phyloP scores from a whole-genome alignment of 2,113 vertebrate genomes.

The Lophura nycthemera region DNA sequence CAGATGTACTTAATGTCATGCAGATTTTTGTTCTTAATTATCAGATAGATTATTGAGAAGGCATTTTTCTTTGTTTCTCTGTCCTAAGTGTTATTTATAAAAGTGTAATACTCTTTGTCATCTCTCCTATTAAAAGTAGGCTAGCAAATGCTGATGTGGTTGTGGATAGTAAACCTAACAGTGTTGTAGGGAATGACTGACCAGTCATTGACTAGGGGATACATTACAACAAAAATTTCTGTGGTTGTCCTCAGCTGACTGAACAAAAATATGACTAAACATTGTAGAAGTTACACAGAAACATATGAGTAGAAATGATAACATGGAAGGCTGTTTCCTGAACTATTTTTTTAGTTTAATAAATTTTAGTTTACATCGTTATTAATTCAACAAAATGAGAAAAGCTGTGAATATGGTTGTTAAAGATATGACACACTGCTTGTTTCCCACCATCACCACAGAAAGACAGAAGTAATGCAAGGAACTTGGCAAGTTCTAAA shows the following conservation, averaged over 20 bases:
- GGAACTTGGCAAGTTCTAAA: not conserved
- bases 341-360: not conserved
- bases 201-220: not conserved
- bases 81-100: not conserved
- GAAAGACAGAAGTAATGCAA: not conserved
- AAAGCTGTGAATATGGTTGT: not conserved
- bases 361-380: not conserved
- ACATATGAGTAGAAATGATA: not conserved
- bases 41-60: not conserved
- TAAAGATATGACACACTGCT: not conserved
- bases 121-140: not conserved
- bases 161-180: not conserved
- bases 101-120: not conserved
- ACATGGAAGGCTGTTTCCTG: not conserved
- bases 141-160: not conserved
- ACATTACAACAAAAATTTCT: not conserved
- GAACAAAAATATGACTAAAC: not conserved
- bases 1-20: not conserved
- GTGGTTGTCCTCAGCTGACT: not conserved
- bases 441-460: rapidly evolving
- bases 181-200: not conserved
- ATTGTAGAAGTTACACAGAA: not conserved
- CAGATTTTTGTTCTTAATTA: not conserved
- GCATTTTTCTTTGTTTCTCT: not conserved
- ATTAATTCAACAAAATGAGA: not conserved